A percentile compares a stretch with the other conserved stretches of the same genome.
phyloP scores from a whole-genome alignment of 2,113 vertebrate species.

The Ctenodactylus gundi region DNA sequence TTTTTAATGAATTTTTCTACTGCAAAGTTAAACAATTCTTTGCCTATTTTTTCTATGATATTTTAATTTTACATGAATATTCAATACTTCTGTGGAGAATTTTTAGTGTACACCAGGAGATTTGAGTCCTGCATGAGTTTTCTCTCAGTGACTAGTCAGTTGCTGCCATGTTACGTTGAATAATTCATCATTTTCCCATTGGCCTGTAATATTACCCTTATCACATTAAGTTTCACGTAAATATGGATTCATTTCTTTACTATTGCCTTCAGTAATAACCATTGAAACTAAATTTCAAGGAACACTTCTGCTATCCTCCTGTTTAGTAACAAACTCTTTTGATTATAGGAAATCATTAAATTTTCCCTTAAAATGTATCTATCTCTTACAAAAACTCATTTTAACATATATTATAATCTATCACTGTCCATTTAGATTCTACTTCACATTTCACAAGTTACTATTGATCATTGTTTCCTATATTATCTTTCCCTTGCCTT shows the following conservation, averaged over 20 bases:
- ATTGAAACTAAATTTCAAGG: background rate
- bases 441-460: background rate
- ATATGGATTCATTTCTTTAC: background rate
- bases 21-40: background rate
- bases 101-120: background rate
- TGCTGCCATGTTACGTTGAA: background rate
- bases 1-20: background rate
- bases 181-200: background rate
- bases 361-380: background rate
- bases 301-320: background rate
- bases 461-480: background rate
- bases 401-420: background rate
- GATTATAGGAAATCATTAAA: background rate
- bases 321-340: background rate
- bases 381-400: slow-evolving; percentile 18
- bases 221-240: background rate
- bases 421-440: background rate
- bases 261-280: background rate
- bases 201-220: background rate
- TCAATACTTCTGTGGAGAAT: background rate
- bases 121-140: background rate
- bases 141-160: background rate
- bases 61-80: background rate
- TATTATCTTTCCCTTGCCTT: background rate
- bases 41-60: background rate